A percentile compares a stretch with the other conserved stretches of the same genome.
These are phyloP conservation scores for Laspeyria flexula DNA, from an alignment of 2,888 invertebrate species.

Conservation along the genomic window DNA sequence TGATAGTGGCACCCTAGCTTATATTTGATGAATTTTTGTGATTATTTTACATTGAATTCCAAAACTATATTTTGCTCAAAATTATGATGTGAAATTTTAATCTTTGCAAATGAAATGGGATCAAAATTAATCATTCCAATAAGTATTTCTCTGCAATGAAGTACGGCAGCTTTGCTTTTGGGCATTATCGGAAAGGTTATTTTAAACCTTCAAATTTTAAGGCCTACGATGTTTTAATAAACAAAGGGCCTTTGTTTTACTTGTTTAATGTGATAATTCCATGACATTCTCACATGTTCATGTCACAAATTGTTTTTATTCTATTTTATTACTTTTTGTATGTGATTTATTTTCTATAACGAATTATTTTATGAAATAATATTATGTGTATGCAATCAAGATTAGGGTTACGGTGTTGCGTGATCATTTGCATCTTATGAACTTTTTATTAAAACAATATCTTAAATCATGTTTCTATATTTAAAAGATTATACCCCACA, in stretches of 20 bases:
- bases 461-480: not conserved
- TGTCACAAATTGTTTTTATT: slow-evolving; percentile 49
- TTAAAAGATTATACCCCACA: not conserved
- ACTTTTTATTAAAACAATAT: not conserved
- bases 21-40: not conserved
- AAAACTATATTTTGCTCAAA: slow-evolving; percentile 13
- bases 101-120: slow-evolving; percentile 30
- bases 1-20: slow-evolving; percentile 7
- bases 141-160: slow-evolving; percentile 10
- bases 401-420: slow-evolving; percentile 51
- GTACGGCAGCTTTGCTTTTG: slow-evolving; percentile 32
- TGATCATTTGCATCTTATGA: slow-evolving; percentile 43
- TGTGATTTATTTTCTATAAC: slow-evolving; percentile 40
- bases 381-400: slow-evolving; percentile 54
- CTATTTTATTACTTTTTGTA: slow-evolving; percentile 38
- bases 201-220: slow-evolving; percentile 22
- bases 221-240: slow-evolving; percentile 30
- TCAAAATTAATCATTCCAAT: slow-evolving; percentile 52
- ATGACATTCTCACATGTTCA: slow-evolving; percentile 49
- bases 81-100: slow-evolving; percentile 1
- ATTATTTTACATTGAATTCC: slow-evolving; percentile 1
- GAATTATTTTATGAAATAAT: slow-evolving; percentile 33
- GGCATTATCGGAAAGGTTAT: slow-evolving; percentile 15
- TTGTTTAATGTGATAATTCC: slow-evolving; percentile 47
- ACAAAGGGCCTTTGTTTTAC: slow-evolving; percentile 25